A percentile compares a stretch with the other conserved stretches of the same genome.
Evolutionary conservation across 2,888 invertebrate genomes (phyloP).

Genomic region (Eupithecia insigniata): DNA sequence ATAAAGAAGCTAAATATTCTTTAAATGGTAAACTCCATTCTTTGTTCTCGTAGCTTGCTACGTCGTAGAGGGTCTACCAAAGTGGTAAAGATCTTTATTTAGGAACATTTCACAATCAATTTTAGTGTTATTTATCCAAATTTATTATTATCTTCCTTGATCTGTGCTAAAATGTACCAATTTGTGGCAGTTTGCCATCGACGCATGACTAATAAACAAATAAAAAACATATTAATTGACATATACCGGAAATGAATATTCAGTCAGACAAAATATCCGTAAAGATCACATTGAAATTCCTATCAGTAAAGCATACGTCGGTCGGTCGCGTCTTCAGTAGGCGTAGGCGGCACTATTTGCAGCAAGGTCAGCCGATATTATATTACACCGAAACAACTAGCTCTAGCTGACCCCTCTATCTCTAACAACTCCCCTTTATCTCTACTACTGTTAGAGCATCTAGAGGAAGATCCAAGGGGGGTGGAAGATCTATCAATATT

Average conservation of each 20-base stretch:
- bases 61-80: constrained; percentile 39
- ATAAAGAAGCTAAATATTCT: not conserved
- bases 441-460: constrained; percentile 28
- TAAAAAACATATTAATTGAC: constrained; percentile 25
- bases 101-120: not conserved
- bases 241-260: constrained; percentile 14
- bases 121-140: not conserved
- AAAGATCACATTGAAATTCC: constrained; percentile 49
- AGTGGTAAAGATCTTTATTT: constrained; percentile 11
- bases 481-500: constrained; percentile 54
- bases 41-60: not conserved
- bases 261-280: constrained; percentile 13
- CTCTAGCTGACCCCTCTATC: constrained; percentile 47
- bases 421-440: constrained; percentile 38
- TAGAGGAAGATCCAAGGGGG: constrained; percentile 42
- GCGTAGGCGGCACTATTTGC: constrained; percentile 80
- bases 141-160: not conserved
- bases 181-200: constrained; percentile 22
- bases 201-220: constrained; percentile 13
- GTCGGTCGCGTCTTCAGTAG: constrained; percentile 55
- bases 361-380: constrained; percentile 81
- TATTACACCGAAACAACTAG: constrained; percentile 71
- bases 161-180: not conserved
- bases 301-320: constrained; percentile 49
- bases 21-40: not conserved